phyloP scores from a whole-genome alignment of 2,113 vertebrate species.

The Alligator sinensis region DNA sequence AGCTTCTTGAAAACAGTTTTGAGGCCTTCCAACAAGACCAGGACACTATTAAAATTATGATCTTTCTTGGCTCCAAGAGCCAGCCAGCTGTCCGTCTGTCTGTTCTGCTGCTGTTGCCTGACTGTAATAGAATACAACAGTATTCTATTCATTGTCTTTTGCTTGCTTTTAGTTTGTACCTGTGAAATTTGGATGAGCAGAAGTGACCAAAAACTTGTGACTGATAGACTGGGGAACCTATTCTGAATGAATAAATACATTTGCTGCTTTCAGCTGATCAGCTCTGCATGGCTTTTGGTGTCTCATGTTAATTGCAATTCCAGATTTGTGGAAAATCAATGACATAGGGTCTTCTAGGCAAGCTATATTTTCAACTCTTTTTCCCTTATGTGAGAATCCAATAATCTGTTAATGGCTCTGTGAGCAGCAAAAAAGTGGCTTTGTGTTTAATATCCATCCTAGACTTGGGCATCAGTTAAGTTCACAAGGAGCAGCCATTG shows the following conservation, averaged over 20 bases:
- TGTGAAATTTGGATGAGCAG: background rate
- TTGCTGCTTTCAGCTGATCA: background rate
- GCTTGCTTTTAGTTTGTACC: constrained; percentile 13
- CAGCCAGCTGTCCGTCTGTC: background rate
- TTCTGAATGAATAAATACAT: too few species aligned
- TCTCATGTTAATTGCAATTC: background rate
- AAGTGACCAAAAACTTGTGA: background rate
- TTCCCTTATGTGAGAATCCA: background rate
- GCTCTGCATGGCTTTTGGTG: background rate
- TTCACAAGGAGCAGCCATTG: background rate
- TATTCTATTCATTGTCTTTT: background rate
- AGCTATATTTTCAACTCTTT: background rate
- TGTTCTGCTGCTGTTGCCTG: background rate
- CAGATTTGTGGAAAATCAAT: background rate
- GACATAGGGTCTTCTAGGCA: background rate
- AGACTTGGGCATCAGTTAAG: background rate
- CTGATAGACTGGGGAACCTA: too few species aligned
- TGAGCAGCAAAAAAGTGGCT: background rate
- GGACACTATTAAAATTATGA: background rate
- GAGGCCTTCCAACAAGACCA: background rate
- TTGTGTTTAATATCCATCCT: background rate
- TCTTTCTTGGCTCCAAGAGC: background rate
- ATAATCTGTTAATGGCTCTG: background rate
- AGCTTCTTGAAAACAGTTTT: background rate
- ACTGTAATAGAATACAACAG: background rate